Conservation (phyloP, 2,888 invertebrate genomes). For the Byasa hedistus region DNA sequence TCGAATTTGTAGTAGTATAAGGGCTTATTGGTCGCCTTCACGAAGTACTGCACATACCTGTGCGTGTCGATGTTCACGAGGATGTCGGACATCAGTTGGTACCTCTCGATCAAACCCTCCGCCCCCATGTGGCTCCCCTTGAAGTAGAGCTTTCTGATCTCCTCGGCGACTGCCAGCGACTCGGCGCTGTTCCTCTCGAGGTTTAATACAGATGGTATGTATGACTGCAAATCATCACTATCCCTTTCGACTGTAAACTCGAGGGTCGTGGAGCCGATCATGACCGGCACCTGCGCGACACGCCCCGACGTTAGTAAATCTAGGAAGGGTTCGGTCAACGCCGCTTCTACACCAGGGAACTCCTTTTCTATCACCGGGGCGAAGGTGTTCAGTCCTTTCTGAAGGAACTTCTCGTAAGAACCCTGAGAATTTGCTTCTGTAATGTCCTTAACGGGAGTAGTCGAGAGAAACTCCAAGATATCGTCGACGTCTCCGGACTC, state of each 20-base stretch:
- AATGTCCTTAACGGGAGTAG: constrained; percentile 61
- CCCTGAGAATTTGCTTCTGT: constrained; percentile 51
- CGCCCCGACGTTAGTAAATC: constrained; percentile 63
- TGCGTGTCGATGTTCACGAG: constrained; percentile 55
- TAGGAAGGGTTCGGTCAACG: constrained; percentile 58
- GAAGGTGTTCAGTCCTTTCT: constrained; percentile 41
- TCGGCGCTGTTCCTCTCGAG: constrained; percentile 56
- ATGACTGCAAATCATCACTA: constrained; percentile 54
- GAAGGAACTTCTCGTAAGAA: constrained; percentile 34
- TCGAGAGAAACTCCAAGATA: constrained; percentile 58
- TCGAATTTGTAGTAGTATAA: constrained; percentile 69
- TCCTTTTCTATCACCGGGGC: constrained; percentile 63
- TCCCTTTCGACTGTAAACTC: constrained; percentile 50
- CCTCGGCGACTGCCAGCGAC: constrained; percentile 50
- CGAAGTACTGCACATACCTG: constrained; percentile 61
- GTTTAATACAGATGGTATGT: constrained; percentile 58
- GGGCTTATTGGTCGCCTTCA: constrained; percentile 59
- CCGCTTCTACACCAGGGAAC: constrained; percentile 60
- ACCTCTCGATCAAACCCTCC: constrained; percentile 54
- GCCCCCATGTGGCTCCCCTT: constrained; percentile 49
- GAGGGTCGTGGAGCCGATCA: constrained; percentile 60
- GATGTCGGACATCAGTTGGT: constrained; percentile 57
- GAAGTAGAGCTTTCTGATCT: constrained; percentile 59
- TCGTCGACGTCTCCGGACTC: constrained; percentile 59
- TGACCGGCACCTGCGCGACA: constrained; percentile 58